A percentile compares a stretch with the other conserved stretches of the same genome.
These are phyloP conservation scores for Acleris sparsana DNA, from an alignment of 2,888 invertebrate species.

Conservation along the genomic window DNA sequence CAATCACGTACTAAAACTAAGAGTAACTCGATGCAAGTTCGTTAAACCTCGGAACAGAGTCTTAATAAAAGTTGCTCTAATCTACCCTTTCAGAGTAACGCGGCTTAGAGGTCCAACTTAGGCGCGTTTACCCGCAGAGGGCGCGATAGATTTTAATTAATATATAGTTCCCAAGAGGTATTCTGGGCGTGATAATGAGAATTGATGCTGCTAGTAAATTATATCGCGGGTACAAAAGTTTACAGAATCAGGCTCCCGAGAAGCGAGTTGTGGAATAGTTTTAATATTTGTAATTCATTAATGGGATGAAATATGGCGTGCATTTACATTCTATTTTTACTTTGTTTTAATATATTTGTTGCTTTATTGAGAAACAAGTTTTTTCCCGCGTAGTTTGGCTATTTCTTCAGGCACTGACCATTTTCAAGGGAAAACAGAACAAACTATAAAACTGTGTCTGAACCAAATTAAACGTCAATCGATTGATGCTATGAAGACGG, in stretches of 20 bases:
- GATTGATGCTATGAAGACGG: no score
- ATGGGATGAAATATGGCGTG: neutral
- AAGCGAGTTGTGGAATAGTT: neutral
- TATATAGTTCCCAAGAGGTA: constrained; percentile 60
- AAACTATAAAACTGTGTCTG: no score
- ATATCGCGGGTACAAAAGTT: constrained; percentile 22
- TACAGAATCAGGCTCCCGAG: constrained; percentile 2
- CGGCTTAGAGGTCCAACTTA: constrained; percentile 34
- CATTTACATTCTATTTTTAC: no score
- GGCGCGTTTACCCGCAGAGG: constrained; percentile 30
- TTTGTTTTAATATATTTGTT: no score
- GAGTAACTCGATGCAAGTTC: constrained; percentile 4
- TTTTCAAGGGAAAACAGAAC: no score
- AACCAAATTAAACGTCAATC: no score
- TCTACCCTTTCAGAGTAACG: constrained; percentile 39
- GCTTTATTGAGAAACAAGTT: no score
- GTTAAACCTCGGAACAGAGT: constrained; percentile 33
- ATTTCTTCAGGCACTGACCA: no score
- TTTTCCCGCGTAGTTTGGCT: no score
- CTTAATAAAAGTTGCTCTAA: constrained; percentile 46
- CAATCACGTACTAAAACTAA: neutral
- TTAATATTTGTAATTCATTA: neutral
- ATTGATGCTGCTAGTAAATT: constrained; percentile 52
- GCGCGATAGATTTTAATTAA: constrained; percentile 61
- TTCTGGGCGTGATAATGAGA: constrained; percentile 53